phyloP scores from a whole-genome alignment of 2,888 invertebrate species.

The Meloe dianella region DNA sequence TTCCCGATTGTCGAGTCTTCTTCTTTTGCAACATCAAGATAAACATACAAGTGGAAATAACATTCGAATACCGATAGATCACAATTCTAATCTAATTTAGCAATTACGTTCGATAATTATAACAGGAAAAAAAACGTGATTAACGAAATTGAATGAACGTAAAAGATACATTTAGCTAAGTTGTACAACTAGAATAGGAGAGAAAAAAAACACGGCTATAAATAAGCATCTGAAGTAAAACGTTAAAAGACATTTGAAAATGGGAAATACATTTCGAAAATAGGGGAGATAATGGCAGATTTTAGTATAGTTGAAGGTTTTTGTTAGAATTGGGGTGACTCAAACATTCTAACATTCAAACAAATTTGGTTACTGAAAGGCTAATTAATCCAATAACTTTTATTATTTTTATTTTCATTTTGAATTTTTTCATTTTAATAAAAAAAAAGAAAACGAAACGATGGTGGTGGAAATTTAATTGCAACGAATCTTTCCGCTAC shows the following conservation, averaged over 20 bases:
- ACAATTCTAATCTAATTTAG: background rate
- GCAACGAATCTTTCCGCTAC: background rate
- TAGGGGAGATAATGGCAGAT: conserved; percentile 36
- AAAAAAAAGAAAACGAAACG: background rate
- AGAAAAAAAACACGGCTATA: conserved; percentile 37
- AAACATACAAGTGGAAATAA: background rate
- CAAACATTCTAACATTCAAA: conserved; percentile 27
- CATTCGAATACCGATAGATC: background rate
- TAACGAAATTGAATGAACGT: background rate
- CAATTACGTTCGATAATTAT: background rate
- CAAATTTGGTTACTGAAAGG: conserved; percentile 56
- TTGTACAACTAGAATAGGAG: background rate
- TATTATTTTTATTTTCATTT: background rate
- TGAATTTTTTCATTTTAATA: background rate
- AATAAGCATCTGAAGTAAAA: conserved; percentile 44
- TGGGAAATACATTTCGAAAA: conserved; percentile 40
- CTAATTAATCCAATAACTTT: conserved; percentile 32
- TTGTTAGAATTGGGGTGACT: conserved; percentile 41
- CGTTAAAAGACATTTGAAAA: conserved; percentile 45
- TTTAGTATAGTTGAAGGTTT: conserved; percentile 22
- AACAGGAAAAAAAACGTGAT: background rate
- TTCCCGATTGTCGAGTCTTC: background rate
- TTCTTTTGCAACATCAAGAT: background rate
- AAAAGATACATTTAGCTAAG: background rate
- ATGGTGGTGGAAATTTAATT: background rate